Base-by-base conservation (phyloP, 2,113 vertebrate species). In the Syrrhaptes paradoxus region DNA sequence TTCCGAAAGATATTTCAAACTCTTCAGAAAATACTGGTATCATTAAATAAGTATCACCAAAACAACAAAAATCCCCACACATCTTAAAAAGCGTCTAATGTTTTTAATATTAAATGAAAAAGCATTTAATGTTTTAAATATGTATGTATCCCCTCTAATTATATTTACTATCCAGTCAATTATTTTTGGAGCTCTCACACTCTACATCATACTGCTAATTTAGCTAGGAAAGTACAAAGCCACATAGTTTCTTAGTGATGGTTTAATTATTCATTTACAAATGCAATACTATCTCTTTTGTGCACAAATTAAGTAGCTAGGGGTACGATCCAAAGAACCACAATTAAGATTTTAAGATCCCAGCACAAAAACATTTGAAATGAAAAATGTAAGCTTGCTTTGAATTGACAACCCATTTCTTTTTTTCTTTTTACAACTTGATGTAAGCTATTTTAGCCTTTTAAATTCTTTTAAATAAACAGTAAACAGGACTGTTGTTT, bases 221-320 rank as follows among this genome's bases (percentile, higher is more conserved):
- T 57, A 62, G n/a, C 46, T 65, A 80, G 66, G 68, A 66, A 74
- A 8, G 31, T 52, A 77, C 77, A 95, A 96, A 97, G 95, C 91
- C 80, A 93, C 94, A 70, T 16, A 85, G 78, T 92, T 94, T 89
- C 93, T 81, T 89, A 96, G 75, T 57, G 57, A 91, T 22, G 57
- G 76, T 93, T 98, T 91, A 98, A 98, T 98, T 97, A 98, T 98
- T 98, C 55, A 98, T 95, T 92, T 85, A 96, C 36, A 95, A 96
- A 85, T 95, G 96, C 29, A 97, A 98, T 82, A 70, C 55, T 96
- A 98, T 93, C 90, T 86, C 46, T 74, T 96, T 87, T 86, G 41
- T 92, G 89, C 82, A 95, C 90, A 97, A 97, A 97, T 95, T 62
- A 89, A 78, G 61, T 34, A 91, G 94, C 74, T 52, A 72, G 54